A percentile compares a stretch with the other conserved stretches of the same genome.
phyloP scores from a whole-genome alignment of 2,113 vertebrate genomes.

The Corynorhinus townsendii region DNA sequence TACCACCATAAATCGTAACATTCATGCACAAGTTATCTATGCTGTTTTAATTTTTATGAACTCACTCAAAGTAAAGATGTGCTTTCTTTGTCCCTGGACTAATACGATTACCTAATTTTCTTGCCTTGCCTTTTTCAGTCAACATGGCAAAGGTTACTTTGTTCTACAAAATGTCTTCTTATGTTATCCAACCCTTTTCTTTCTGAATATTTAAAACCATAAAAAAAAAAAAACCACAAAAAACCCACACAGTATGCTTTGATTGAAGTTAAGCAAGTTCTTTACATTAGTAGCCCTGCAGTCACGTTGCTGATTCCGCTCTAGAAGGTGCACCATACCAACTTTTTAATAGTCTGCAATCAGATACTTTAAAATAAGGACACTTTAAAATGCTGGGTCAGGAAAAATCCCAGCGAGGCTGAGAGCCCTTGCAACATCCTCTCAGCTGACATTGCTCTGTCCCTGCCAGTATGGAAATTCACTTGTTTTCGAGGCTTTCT shows the following conservation, averaged over 20 bases:
- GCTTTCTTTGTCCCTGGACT: background rate
- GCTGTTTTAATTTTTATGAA: background rate
- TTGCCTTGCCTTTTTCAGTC: background rate
- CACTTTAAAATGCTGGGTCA: background rate
- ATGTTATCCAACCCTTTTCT: background rate
- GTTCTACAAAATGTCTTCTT: background rate
- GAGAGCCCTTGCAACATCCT: background rate
- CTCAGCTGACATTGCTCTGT: background rate
- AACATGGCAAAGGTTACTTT: background rate
- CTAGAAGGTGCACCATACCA: background rate
- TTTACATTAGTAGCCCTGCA: background rate
- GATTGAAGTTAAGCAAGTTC: background rate
- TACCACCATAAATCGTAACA: background rate
- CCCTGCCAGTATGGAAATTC: background rate
- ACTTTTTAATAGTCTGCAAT: background rate
- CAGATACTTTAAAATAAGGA: background rate
- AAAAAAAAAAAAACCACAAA: background rate
- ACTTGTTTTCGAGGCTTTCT: background rate
- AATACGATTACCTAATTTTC: background rate
- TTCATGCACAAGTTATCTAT: background rate
- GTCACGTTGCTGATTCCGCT: background rate
- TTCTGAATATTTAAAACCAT: background rate
- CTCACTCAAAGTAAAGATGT: background rate
- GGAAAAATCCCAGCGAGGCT: background rate
- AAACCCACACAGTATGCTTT: background rate